Conservation (phyloP, 2,797 vertebrate genomes). For the Silurus lanzhouensis region DNA sequence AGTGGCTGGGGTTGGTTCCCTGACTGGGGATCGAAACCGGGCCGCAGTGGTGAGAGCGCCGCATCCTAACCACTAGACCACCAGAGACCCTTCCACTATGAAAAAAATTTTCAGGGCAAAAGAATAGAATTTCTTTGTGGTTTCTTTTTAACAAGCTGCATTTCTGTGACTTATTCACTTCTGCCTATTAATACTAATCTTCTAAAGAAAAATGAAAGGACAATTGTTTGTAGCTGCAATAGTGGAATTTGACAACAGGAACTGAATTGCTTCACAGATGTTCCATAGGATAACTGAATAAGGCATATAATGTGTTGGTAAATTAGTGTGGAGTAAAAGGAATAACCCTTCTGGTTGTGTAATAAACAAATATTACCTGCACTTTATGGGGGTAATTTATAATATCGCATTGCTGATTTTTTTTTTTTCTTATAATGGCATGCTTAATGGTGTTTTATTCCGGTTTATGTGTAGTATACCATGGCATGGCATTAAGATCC, state of each 20-base stretch:
- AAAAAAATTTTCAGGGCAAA: background rate
- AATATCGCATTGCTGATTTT: background rate
- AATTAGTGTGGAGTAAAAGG: no score
- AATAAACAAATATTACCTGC: background rate
- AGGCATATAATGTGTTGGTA: background rate
- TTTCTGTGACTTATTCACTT: background rate
- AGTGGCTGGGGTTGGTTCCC: no score
- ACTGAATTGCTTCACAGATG: background rate
- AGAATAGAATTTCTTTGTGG: no score
- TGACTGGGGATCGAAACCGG: no score
- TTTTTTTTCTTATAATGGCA: background rate
- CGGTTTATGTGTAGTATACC: background rate
- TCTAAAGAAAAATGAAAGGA: background rate
- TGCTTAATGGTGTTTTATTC: background rate
- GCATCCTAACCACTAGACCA: no score
- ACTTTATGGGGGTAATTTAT: background rate
- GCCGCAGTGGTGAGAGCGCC: no score
- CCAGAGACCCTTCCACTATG: background rate
- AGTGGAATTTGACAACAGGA: background rate
- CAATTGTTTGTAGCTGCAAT: background rate
- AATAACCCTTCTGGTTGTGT: background rate
- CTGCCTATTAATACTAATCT: background rate
- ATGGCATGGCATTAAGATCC: constrained; percentile 38
- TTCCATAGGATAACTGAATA: background rate
- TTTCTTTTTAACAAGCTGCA: background rate